These are phyloP conservation scores for Ecliptopera silaceata DNA, from an alignment of 2,888 invertebrate species.

Conservation along the genomic window DNA sequence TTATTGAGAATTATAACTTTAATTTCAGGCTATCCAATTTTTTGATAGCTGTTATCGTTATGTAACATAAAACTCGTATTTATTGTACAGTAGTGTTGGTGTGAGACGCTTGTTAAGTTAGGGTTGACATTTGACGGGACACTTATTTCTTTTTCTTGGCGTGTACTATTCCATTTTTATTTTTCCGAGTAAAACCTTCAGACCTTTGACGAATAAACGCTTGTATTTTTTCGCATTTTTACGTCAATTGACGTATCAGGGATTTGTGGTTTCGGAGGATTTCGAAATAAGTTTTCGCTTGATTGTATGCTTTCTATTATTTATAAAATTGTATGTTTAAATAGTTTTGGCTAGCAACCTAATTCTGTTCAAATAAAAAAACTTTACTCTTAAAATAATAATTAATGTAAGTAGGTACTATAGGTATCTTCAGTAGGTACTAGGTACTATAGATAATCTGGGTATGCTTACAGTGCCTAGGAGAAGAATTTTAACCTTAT, in stretches of 20 bases:
- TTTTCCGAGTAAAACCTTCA: conserved; percentile 22
- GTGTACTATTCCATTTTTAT: conserved; percentile 31
- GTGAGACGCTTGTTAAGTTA: conserved; percentile 46
- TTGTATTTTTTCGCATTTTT: conserved; percentile 17
- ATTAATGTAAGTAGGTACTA: too few relatives aligned
- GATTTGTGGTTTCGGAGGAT: not conserved
- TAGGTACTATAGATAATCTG: too few relatives aligned
- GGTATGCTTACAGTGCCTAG: too few relatives aligned
- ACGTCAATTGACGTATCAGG: conserved; percentile 18
- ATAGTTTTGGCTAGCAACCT: too few relatives aligned
- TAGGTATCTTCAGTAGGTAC: too few relatives aligned
- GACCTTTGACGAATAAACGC: conserved; percentile 10
- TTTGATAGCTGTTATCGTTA: not conserved
- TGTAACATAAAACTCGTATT: not conserved
- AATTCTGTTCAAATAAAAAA: too few relatives aligned
- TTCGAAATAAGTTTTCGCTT: not conserved
- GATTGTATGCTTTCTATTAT: not conserved
- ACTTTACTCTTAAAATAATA: too few relatives aligned
- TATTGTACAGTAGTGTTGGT: conserved; percentile 41
- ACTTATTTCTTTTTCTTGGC: conserved; percentile 42
- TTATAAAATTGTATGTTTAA: too few relatives aligned
- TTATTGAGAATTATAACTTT: conserved; percentile 18
- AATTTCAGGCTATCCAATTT: conserved; percentile 12
- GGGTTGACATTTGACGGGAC: conserved; percentile 50
- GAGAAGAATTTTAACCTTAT: too few relatives aligned